Conservation (phyloP, 1,140 invertebrate genomes). For the Varroa destructor region DNA sequence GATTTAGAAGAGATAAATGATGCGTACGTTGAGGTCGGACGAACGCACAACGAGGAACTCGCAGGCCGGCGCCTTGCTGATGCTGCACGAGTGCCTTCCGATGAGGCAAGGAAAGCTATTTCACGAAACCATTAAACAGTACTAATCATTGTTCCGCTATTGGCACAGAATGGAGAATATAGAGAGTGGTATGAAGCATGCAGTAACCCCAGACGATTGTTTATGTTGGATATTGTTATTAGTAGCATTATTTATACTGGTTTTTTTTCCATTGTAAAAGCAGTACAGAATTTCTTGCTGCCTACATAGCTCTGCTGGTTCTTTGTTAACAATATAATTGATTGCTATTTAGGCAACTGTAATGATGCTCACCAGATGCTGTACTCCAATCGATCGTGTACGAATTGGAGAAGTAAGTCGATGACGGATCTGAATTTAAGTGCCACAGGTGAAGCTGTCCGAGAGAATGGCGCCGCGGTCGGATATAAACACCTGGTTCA, state of each 20-base stretch:
- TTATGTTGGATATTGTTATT: too few relatives aligned
- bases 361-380: constrained; percentile 1
- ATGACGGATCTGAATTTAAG: neutral
- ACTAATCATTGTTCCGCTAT: neutral
- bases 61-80: constrained; percentile 12
- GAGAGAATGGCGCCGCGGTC: constrained; percentile 5
- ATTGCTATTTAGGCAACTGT: too few relatives aligned
- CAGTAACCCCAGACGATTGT: too few relatives aligned
- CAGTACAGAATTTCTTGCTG: too few relatives aligned
- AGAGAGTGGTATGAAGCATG: too few relatives aligned
- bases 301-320: too few relatives aligned
- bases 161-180: neutral
- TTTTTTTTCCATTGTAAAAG: too few relatives aligned
- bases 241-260: too few relatives aligned
- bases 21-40: constrained; percentile 10
- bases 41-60: neutral
- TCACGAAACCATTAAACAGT: neutral
- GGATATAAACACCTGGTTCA: constrained; percentile 2
- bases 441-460: neutral
- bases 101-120: constrained; percentile 21
- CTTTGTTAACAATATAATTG: too few relatives aligned
- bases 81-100: constrained; percentile 12
- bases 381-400: constrained; percentile 23
- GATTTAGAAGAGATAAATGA: constrained; percentile 17
- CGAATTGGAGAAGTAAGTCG: neutral